phyloP scores from a whole-genome alignment of 2,113 vertebrate species.

The Corythoichthys intestinalis region DNA sequence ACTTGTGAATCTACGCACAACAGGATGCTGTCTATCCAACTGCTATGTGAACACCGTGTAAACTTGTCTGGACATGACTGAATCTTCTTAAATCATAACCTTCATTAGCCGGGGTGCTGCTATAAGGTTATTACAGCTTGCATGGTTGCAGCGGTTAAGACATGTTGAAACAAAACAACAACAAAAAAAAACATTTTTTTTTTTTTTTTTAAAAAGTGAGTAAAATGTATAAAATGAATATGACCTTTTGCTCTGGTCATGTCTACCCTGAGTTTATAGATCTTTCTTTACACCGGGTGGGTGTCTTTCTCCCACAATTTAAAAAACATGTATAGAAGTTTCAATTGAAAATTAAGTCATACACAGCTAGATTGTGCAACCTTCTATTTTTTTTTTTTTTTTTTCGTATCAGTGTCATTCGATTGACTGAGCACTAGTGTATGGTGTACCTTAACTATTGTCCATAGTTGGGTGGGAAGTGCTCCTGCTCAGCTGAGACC shows the following conservation, averaged over 20 bases:
- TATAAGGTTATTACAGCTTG: slow-evolving; percentile 20
- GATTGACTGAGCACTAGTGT: no score
- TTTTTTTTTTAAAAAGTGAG: neutral
- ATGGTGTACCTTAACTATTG: no score
- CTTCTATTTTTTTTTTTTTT: no score
- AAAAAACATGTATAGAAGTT: neutral
- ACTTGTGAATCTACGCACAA: slow-evolving; percentile 34
- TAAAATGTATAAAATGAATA: neutral
- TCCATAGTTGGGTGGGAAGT: no score
- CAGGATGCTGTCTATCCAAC: slow-evolving; percentile 44
- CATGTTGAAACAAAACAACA: neutral
- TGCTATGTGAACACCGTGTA: slow-evolving; percentile 48
- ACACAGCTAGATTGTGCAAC: no score
- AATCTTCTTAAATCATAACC: slow-evolving; percentile 49
- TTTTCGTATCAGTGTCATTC: no score
- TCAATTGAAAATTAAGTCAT: no score
- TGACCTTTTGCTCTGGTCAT: no score
- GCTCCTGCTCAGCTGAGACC: no score
- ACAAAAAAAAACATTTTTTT: neutral
- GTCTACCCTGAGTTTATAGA: neutral
- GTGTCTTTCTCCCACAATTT: neutral
- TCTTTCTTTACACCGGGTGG: no score
- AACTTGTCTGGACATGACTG: slow-evolving; percentile 48
- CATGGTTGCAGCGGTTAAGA: slow-evolving; percentile 28
- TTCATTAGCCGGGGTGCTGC: slow-evolving; percentile 43